These are phyloP conservation scores for Platygyra sinensis DNA, from an alignment of 64 coral and sea anemone genomes.

Conservation along the genomic window DNA sequence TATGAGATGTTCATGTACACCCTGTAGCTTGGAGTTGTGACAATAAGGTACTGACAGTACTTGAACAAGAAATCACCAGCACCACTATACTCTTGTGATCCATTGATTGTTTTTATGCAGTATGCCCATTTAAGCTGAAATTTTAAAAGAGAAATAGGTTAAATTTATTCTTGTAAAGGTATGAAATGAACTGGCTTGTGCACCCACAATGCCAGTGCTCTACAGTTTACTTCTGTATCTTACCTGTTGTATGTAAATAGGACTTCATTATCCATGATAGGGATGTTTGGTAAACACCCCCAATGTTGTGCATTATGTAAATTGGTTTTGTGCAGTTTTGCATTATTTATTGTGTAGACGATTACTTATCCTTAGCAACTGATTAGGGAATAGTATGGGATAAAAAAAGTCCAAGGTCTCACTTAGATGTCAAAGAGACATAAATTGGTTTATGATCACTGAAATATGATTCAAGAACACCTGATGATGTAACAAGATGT, in stretches of 20 bases:
- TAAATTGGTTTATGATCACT: slow-evolving; percentile 58
- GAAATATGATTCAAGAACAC: slow-evolving; percentile 56
- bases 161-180: slow-evolving; percentile 48
- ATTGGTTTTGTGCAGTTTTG: slow-evolving; percentile 39
- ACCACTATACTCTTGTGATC: slow-evolving; percentile 58
- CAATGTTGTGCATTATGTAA: slow-evolving; percentile 53
- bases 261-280: slow-evolving; percentile 7
- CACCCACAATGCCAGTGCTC: slow-evolving; percentile 29
- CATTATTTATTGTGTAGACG: slow-evolving; percentile 30
- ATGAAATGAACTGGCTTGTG: slow-evolving; percentile 46
- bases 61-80: slow-evolving; percentile 41
- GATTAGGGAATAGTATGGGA: slow-evolving; percentile 19
- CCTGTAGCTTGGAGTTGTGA: slow-evolving; percentile 11
- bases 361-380: slow-evolving; percentile 46
- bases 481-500: slow-evolving; percentile 24
- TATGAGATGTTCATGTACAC: slow-evolving; percentile 50
- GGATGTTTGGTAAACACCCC: slow-evolving; percentile 52
- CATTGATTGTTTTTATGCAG: slow-evolving; percentile 34
- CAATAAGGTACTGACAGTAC: background rate
- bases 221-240: slow-evolving; percentile 42
- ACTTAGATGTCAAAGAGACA: slow-evolving; percentile 28
- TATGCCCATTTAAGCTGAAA: slow-evolving; percentile 57
- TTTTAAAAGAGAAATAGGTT: slow-evolving; percentile 61
- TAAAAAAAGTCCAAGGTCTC: background rate
- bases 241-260: slow-evolving; percentile 43